These are phyloP conservation scores for Dromas ardeola DNA, from an alignment of 2,113 vertebrate genomes.

Conservation along the genomic window DNA sequence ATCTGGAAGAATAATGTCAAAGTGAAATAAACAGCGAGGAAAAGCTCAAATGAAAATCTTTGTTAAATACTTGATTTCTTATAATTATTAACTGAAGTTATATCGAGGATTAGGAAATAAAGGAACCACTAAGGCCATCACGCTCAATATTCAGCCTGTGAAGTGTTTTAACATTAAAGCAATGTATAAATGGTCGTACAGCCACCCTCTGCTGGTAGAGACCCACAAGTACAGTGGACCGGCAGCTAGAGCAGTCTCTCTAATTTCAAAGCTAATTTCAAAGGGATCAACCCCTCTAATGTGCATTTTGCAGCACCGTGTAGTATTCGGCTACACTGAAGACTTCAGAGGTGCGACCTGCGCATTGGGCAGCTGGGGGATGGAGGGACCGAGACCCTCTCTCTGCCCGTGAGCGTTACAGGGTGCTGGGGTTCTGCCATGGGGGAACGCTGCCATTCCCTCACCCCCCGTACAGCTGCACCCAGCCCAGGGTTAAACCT, in stretches of 20 bases:
- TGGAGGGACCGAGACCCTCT: rapidly evolving
- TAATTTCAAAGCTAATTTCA: background rate
- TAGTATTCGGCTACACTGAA: rapidly evolving
- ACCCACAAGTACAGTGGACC: background rate
- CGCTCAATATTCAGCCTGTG: rapidly evolving
- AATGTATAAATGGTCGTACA: rapidly evolving
- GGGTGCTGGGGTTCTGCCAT: rapidly evolving
- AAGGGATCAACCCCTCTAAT: rapidly evolving
- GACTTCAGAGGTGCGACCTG: rapidly evolving
- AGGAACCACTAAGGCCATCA: background rate
- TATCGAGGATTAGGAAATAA: background rate
- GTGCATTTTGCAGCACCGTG: rapidly evolving
- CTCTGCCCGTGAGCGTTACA: rapidly evolving
- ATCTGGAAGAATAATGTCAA: background rate
- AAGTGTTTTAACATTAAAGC: background rate
- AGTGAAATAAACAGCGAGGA: background rate
- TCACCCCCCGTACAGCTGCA: background rate
- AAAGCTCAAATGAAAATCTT: background rate
- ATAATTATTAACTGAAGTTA: background rate
- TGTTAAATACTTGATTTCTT: background rate
- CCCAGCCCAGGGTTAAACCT: background rate
- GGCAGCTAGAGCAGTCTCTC: background rate
- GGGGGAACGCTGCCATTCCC: background rate
- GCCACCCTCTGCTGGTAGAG: background rate
- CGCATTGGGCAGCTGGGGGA: rapidly evolving